Conservation (phyloP, 2,797 vertebrate genomes). For the Harpagifer antarcticus region DNA sequence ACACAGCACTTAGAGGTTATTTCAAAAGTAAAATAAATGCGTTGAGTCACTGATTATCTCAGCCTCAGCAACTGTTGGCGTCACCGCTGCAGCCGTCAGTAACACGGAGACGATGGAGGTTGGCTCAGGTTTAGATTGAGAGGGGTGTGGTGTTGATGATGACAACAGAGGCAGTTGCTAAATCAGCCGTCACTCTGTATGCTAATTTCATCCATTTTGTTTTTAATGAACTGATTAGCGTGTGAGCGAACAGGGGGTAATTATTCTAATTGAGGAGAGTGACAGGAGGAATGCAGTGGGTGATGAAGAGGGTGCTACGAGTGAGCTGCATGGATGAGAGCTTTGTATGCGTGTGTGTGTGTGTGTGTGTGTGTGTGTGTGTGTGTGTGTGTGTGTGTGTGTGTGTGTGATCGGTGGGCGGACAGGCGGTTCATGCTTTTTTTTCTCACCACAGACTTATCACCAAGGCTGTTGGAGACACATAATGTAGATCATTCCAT, state of each 20-base stretch:
- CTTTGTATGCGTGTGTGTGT: slow-evolving; percentile 5
- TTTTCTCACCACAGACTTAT: slow-evolving; percentile 70
- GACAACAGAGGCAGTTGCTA: slow-evolving; percentile 79
- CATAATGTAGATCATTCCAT: slow-evolving; percentile 58
- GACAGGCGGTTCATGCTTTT: slow-evolving; percentile 54
- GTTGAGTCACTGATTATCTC: slow-evolving; percentile 39
- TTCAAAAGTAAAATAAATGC: slow-evolving; percentile 8
- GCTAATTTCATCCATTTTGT: slow-evolving; percentile 87
- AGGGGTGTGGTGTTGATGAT: slow-evolving; percentile 58
- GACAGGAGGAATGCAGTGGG: slow-evolving; percentile 80
- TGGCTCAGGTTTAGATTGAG: slow-evolving; percentile 49
- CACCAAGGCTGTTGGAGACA: slow-evolving; percentile 54
- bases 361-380: not conserved
- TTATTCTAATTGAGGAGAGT: slow-evolving; percentile 87
- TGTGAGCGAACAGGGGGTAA: slow-evolving; percentile 85
- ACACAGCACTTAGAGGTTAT: slow-evolving; percentile 3
- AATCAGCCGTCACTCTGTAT: slow-evolving; percentile 85
- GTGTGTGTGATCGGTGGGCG: slow-evolving; percentile 9
- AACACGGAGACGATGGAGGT: slow-evolving; percentile 51
- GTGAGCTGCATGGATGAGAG: slow-evolving; percentile 58
- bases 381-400: slow-evolving; percentile 3
- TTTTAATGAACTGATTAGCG: slow-evolving; percentile 89
- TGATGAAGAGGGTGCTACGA: slow-evolving; percentile 62
- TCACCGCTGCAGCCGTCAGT: slow-evolving; percentile 51
- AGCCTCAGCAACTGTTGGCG: slow-evolving; percentile 52